Conservation (phyloP, 2,113 vertebrate species). For the Phalacrocorax brasilianus region DNA sequence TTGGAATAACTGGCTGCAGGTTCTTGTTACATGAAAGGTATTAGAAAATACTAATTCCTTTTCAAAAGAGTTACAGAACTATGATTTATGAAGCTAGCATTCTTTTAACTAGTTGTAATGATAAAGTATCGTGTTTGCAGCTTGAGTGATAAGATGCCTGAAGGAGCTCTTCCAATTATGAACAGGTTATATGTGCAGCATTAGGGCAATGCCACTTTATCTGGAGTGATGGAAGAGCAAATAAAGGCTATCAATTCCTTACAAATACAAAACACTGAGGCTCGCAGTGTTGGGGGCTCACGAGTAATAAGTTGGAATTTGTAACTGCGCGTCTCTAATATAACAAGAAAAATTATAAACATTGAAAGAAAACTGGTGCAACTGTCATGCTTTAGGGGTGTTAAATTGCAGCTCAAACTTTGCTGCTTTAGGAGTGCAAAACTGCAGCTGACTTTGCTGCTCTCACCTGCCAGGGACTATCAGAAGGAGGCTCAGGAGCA, state of each 20-base stretch:
- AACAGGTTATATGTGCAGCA: background rate
- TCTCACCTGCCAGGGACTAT: background rate
- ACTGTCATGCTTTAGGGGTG: background rate
- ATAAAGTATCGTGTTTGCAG: background rate
- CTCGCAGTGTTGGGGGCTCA: background rate
- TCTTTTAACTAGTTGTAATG: background rate
- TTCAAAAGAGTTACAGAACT: background rate
- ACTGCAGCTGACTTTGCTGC: background rate
- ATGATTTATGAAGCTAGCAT: background rate
- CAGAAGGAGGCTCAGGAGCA: background rate
- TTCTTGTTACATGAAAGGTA: background rate
- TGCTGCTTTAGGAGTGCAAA: background rate
- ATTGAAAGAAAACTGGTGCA: fast-evolving
- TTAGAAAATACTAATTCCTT: background rate
- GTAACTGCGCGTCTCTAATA: background rate
- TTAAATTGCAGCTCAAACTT: too few relatives aligned
- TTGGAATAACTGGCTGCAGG: background rate
- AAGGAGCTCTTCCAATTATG: background rate
- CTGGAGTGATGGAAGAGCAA: background rate
- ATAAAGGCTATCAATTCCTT: background rate
- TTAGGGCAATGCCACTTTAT: background rate
- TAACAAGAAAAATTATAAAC: fast-evolving
- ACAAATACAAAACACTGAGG: background rate
- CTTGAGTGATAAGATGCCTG: background rate
- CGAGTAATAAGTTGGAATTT: background rate